These are phyloP conservation scores for Myiotriccus ornatus DNA, from an alignment of 2,797 vertebrate genomes.

Conservation along the genomic window DNA sequence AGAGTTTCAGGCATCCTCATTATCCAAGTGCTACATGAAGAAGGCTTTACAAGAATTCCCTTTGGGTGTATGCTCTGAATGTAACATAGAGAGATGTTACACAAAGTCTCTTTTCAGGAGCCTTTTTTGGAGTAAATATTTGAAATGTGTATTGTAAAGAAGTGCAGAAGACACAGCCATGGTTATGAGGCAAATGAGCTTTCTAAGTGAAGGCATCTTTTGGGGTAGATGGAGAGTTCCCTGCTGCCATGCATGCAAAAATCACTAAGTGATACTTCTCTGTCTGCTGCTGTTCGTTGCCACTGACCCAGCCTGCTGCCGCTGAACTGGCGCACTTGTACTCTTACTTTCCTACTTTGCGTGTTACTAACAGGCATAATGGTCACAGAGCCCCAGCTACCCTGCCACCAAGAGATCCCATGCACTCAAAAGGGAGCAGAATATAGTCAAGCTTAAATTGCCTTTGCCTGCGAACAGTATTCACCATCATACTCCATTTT, in stretches of 20 bases:
- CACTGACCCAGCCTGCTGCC: not conserved
- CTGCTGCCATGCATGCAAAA: not conserved
- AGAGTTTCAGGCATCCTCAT: slow-evolving; percentile 57
- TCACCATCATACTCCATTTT: not conserved
- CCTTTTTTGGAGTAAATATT: not conserved
- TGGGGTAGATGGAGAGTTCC: not conserved
- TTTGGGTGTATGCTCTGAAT: not conserved
- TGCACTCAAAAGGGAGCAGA: not conserved
- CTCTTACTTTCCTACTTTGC: not conserved
- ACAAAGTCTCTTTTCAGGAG: not conserved
- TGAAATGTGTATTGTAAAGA: not conserved
- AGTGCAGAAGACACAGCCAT: not conserved
- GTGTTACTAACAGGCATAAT: not conserved
- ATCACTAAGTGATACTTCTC: not conserved
- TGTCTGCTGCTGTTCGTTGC: not conserved
- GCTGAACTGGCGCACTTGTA: not conserved
- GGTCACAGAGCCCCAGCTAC: not conserved
- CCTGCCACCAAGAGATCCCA: not conserved
- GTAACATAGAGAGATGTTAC: slow-evolving; percentile 8
- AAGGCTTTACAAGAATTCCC: slow-evolving; percentile 24
- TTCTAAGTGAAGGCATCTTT: not conserved
- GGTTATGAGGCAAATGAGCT: not conserved
- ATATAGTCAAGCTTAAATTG: not conserved
- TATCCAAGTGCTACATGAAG: slow-evolving; percentile 45
- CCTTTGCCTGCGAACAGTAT: not conserved